phyloP scores from a whole-genome alignment of 2,888 invertebrate genomes.

The Eristalinus aeneus region DNA sequence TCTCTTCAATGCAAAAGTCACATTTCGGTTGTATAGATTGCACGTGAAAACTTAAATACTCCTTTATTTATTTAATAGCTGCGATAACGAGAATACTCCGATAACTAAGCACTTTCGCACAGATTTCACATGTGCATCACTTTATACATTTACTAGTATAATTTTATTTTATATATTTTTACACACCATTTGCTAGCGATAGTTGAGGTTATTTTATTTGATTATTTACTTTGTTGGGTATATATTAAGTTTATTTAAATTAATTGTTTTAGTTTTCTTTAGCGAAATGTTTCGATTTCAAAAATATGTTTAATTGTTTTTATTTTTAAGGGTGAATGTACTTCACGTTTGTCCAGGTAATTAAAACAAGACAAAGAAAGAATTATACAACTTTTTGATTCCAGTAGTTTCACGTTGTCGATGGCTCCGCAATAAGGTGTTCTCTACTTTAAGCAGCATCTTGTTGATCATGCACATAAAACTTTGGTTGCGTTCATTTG shows the following conservation, averaged over 20 bases:
- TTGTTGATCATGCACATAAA: slow-evolving; percentile 81
- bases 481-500: slow-evolving; percentile 79
- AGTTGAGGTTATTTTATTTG: slow-evolving; percentile 19
- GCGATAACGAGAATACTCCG: background rate
- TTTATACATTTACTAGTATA: background rate
- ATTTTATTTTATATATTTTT: slow-evolving; percentile 13
- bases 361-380: slow-evolving; percentile 93
- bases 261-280: slow-evolving; percentile 25
- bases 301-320: slow-evolving; percentile 3
- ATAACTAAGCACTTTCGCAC: slow-evolving; percentile 42
- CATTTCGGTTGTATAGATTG: slow-evolving; percentile 42
- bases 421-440: slow-evolving; percentile 89
- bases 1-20: slow-evolving; percentile 42
- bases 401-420: slow-evolving; percentile 92
- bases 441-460: slow-evolving; percentile 87
- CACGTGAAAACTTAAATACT: background rate
- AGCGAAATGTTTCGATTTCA: background rate
- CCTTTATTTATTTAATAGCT: background rate
- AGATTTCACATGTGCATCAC: slow-evolving; percentile 29
- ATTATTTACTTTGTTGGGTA: slow-evolving; percentile 11
- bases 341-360: slow-evolving; percentile 71
- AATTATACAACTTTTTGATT: slow-evolving; percentile 92
- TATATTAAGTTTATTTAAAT: slow-evolving; percentile 50
- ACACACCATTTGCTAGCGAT: slow-evolving; percentile 4
- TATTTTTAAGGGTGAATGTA: slow-evolving; percentile 3